Evolutionary conservation across 2,888 invertebrate genomes (phyloP), one percentile per base, ranked within the genome.

Genomic region (Morpho achilles): DNA sequence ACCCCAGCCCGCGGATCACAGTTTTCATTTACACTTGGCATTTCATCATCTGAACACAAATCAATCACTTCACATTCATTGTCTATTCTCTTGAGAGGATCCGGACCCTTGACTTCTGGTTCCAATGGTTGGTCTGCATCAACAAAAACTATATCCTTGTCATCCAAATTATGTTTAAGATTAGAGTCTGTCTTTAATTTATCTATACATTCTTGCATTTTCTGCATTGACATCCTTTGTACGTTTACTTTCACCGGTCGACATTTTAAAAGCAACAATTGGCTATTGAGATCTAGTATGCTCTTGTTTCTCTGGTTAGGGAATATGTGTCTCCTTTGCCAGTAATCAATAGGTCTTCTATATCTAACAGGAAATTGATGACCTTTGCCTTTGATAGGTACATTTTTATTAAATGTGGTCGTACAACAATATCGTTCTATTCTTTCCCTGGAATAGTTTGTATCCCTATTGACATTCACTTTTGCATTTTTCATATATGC

Each of bases 31-130:
- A 75, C 84, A 72, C 77, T 77, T 47, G 79, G 68, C 67, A 74
- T 75, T 62, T 94, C 94, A 68, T 94, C 94, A 59, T 94, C 94
- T 1, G 94, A 94, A 77, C 94, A 94, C 73, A 94, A 88, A 75
- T 94, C 93, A 68, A 94, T 94, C 75, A 93, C 92, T 72, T 93
- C 92, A 82, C 86, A 85, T n/a, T 83, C 86, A 68, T 70, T 73
- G 50, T 84, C 84, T 40, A 68, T 62, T 57, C 81, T 73, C 62
- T 82, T 82, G 56, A 88, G 69, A 7, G 87, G 86, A 65, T 88
- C 87, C 53, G 71, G 66, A 63, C 63, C 69, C 60, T 76, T 78
- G 49, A 72, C 67, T 42, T 87, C 86, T 2, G 65, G 63, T 16
- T 79, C 79, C 45, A 72, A 61, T 1, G 75, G 68, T 53, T 77